Evolutionary conservation across 2,797 vertebrate species (phyloP).

Genomic region (Ctenopoma multispine): DNA sequence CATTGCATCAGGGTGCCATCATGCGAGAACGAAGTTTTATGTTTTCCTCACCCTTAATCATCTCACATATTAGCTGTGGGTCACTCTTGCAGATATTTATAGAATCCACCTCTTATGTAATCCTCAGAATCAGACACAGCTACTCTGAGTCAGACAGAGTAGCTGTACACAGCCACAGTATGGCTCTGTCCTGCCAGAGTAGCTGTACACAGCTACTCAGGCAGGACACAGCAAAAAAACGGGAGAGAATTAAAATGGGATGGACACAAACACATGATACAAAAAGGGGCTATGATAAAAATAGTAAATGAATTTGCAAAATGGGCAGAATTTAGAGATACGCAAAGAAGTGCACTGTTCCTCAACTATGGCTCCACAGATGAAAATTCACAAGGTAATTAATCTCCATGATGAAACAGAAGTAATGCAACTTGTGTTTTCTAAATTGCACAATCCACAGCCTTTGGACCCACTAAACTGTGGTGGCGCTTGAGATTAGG

Average conservation of each 20-base stretch:
- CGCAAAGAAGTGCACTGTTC: not conserved
- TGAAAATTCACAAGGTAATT: too few relatives aligned
- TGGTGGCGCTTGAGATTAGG: too few relatives aligned
- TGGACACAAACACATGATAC: conserved; percentile 23
- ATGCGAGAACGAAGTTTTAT: conserved; percentile 42
- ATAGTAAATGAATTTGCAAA: conserved; percentile 40
- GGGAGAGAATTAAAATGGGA: conserved; percentile 21
- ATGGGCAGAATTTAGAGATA: conserved; percentile 27
- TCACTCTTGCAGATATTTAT: conserved; percentile 77
- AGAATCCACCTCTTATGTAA: conserved; percentile 75
- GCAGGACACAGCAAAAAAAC: conserved; percentile 36
- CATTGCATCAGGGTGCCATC: conserved; percentile 22
- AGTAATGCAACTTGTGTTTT: too few relatives aligned
- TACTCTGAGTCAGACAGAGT: conserved; percentile 63
- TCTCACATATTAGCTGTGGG: conserved; percentile 67
- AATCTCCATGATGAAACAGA: too few relatives aligned
- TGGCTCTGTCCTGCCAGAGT: too few relatives aligned
- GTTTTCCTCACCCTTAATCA: conserved; percentile 66
- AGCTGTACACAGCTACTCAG: too few relatives aligned
- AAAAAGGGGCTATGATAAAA: conserved; percentile 26
- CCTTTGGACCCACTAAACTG: too few relatives aligned
- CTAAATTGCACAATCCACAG: too few relatives aligned
- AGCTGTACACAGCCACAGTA: too few relatives aligned
- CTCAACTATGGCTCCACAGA: too few relatives aligned
- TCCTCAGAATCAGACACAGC: conserved; percentile 67